These are phyloP conservation scores for Camponotus pennsylvanicus DNA, from an alignment of 1,140 invertebrate species.

Conservation along the genomic window DNA sequence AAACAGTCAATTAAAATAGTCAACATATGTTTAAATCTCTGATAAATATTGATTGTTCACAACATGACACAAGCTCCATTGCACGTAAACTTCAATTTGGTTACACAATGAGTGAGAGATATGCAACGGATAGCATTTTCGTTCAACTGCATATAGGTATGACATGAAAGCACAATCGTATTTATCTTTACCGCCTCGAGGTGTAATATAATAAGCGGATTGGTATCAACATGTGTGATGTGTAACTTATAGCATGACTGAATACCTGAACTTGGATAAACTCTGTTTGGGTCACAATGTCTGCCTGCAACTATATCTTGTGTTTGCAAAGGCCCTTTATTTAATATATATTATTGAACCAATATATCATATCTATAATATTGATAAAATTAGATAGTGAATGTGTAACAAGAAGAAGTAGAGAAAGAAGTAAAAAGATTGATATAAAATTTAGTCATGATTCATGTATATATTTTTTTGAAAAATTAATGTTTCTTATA, in stretches of 20 bases:
- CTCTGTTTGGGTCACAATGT: slow-evolving; percentile 12
- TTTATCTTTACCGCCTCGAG: slow-evolving; percentile 57
- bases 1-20: too few relatives aligned
- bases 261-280: slow-evolving; percentile 70
- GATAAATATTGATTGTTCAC: too few relatives aligned
- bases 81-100: slow-evolving; percentile 5
- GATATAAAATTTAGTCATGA: too few relatives aligned
- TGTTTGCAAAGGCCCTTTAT: background rate
- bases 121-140: background rate
- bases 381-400: too few relatives aligned
- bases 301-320: too few relatives aligned
- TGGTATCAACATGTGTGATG: slow-evolving; percentile 66
- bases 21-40: too few relatives aligned
- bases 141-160: background rate
- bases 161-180: slow-evolving; percentile 30
- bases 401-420: too few relatives aligned
- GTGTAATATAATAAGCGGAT: slow-evolving; percentile 69
- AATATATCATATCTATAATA: too few relatives aligned
- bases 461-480: too few relatives aligned
- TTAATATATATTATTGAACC: too few relatives aligned
- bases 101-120: background rate
- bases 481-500: background rate
- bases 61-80: background rate
- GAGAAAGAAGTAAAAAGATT: too few relatives aligned
- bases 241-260: slow-evolving; percentile 39